Evolutionary conservation across 64 coral and sea anemone genomes (phyloP).

Genomic region (Pocillopora verrucosa): DNA sequence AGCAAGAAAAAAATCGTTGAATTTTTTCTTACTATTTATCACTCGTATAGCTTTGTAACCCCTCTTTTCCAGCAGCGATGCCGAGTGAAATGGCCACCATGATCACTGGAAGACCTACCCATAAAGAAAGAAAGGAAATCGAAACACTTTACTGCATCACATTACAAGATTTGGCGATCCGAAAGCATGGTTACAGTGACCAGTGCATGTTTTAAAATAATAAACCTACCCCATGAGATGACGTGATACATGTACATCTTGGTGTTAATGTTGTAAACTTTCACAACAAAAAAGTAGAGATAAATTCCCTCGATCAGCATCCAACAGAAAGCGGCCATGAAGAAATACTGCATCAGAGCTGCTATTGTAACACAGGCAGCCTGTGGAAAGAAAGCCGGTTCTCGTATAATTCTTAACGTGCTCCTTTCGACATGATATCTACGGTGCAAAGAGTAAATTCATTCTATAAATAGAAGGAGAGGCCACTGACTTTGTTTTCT

Average conservation of each 20-base stretch:
- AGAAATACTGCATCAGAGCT: slow-evolving; percentile 51
- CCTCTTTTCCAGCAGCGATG: slow-evolving; percentile 7
- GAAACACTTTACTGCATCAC: too few species aligned
- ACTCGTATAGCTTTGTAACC: background rate
- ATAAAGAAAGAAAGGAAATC: background rate
- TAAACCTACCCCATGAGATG: slow-evolving; percentile 36
- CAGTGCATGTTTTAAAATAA: background rate
- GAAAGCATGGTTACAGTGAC: background rate
- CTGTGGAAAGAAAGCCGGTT: slow-evolving; percentile 1
- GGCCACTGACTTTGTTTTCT: background rate
- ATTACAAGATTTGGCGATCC: background rate
- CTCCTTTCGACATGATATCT: too few species aligned
- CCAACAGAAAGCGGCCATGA: slow-evolving; percentile 57
- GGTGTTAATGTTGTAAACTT: slow-evolving; percentile 56
- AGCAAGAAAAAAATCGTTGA: background rate
- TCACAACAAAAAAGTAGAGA: slow-evolving; percentile 48
- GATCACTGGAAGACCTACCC: background rate
- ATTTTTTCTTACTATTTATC: background rate
- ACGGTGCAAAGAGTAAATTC: too few species aligned
- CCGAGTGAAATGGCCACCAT: background rate
- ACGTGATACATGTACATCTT: slow-evolving; percentile 30
- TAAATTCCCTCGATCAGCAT: slow-evolving; percentile 67
- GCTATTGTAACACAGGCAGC: slow-evolving; percentile 21
- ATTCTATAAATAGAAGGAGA: too few species aligned
- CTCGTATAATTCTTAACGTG: too few species aligned